Percentiles rank a stretch among this genome's conserved stretches.
Conservation (phyloP, 2,113 vertebrate species). For the Echinops telfairi region DNA sequence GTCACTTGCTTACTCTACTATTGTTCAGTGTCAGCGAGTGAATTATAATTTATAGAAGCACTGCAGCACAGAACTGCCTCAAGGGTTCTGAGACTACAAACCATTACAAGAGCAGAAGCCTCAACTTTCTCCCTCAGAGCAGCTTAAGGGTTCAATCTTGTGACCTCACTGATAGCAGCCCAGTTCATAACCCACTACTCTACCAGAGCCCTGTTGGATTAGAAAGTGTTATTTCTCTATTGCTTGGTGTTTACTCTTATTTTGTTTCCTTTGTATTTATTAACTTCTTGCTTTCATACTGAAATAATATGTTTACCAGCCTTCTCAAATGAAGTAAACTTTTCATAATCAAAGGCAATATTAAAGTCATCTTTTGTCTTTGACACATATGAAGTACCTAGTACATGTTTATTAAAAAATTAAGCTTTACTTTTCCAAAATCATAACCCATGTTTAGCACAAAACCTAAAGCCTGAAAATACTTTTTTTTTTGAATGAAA, state of each 20-base stretch:
- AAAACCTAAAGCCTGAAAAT: no score
- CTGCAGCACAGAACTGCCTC: no score
- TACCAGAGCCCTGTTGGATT: no score
- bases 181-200: no score
- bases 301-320: not conserved
- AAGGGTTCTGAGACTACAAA: no score
- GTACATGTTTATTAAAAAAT: conserved; percentile 42
- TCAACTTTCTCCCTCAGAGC: no score
- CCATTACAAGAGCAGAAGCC: no score
- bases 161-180: no score
- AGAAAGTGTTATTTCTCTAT: not conserved
- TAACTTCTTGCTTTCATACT: not conserved
- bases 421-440: not conserved
- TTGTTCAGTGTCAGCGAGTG: no score
- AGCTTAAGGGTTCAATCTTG: no score
- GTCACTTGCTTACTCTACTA: not conserved
- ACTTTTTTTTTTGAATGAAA: conserved; percentile 45
- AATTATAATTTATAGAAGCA: no score
- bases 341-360: not conserved
- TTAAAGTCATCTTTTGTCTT: not conserved
- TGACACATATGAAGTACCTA: not conserved
- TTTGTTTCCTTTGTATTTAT: not conserved
- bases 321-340: not conserved
- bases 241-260: not conserved
- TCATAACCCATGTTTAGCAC: not conserved